A percentile compares a stretch with the other conserved stretches of the same genome.
These are phyloP conservation scores for Drosophila pachea DNA, from an alignment of 1,140 invertebrate species.

Conservation along the genomic window DNA sequence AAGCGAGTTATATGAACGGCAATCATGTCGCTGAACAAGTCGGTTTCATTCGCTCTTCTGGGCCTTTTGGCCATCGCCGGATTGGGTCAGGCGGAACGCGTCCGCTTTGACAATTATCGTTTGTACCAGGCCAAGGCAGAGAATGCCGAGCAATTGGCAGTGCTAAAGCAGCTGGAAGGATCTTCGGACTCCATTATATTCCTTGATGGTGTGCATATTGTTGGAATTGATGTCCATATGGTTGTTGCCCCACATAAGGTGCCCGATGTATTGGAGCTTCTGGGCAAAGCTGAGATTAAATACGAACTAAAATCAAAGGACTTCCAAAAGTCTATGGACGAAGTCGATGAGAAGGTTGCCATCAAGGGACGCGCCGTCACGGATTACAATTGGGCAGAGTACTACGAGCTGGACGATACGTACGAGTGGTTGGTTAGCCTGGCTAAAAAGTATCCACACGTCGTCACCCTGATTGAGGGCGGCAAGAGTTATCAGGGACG, in stretches of 20 bases:
- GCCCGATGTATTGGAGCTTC: slow-evolving; percentile 63
- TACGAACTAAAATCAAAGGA: slow-evolving; percentile 68
- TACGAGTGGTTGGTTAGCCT: slow-evolving; percentile 80
- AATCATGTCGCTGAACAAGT: slow-evolving; percentile 67
- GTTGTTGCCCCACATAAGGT: slow-evolving; percentile 77
- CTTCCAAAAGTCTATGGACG: slow-evolving; percentile 58
- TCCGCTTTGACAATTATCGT: slow-evolving; percentile 80
- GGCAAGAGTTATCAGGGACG: slow-evolving; percentile 82
- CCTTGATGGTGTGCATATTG: slow-evolving; percentile 63
- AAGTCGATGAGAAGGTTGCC: slow-evolving; percentile 58
- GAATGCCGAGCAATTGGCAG: slow-evolving; percentile 76
- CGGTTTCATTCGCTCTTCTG: slow-evolving; percentile 52
- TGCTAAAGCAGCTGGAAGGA: slow-evolving; percentile 62
- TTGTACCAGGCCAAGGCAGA: slow-evolving; percentile 79
- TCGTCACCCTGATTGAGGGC: slow-evolving; percentile 78
- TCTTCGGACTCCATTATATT: slow-evolving; percentile 69
- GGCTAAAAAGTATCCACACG: slow-evolving; percentile 76
- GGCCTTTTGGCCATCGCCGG: slow-evolving; percentile 58
- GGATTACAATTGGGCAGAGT: slow-evolving; percentile 77
- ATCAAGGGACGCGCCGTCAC: slow-evolving; percentile 40
- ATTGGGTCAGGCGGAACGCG: slow-evolving; percentile 55
- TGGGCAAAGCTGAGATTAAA: slow-evolving; percentile 77
- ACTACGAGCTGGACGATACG: slow-evolving; percentile 80
- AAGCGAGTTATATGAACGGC: slow-evolving; percentile 43
- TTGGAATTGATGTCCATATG: slow-evolving; percentile 57